Base-by-base conservation (phyloP, 2,888 invertebrate genomes). In the Rhorus exstirpatorius region DNA sequence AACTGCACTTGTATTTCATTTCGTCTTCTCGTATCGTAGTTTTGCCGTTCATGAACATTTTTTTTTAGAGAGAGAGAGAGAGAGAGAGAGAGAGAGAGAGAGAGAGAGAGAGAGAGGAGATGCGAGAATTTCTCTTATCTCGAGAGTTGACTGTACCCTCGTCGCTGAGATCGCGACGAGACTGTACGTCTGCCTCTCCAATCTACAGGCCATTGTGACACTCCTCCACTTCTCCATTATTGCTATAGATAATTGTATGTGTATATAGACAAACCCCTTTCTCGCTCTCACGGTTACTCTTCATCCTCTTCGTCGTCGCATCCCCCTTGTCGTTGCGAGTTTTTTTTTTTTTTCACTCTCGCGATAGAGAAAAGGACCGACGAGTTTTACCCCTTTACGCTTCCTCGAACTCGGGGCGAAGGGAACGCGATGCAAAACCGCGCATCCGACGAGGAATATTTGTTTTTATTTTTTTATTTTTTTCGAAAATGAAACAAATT, bases 121-220 rank as follows among this genome's bases (percentile, higher is more conserved):
- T 17, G 38, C 3, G 38, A 53, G 41, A 71, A 61, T 71, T 46
- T 55, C 10, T 60, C 41, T 19, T 46, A 63, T 83, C 81, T 82
- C 83, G 82, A 81, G 78, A 60, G 80, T 68, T 60, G 89, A 90
- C 89, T 90, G 89, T 90, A 89, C 89, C 74, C 70, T 80, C 81
- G 84, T 83, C 83, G 74, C 86, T 83, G 90, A 65, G 26, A 76
- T 75, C 55, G 49, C 72, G 51, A 41, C 31, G 70, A 71, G 76
- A 91, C 90, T 90, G 90, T 89, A 90, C 88, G 91, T 91, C 90
- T 91, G 90, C 89, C 88, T 91, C 88, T 91, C 88, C 90, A 92
- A 92, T 92, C 91, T 91, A 89, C 90, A 85, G 83, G 79, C 86
- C 84, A 85, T 86, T 86, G 89, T 89, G 87, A 88, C 87, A 87